Conservation (phyloP, 2,797 vertebrate genomes). For the Simalia tracyae region DNA sequence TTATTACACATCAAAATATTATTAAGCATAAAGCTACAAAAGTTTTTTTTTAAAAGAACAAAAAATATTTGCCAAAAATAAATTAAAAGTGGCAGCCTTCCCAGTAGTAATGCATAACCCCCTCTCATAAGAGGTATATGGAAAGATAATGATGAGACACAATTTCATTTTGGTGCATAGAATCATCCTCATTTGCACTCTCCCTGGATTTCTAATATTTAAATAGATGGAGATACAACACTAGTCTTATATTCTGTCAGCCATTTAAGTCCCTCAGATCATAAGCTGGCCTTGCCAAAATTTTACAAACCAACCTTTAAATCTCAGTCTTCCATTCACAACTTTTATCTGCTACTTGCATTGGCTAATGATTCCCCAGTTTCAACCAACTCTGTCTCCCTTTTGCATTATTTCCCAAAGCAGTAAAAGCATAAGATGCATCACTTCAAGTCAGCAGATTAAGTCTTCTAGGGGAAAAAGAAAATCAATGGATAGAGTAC, state of each 20-base stretch:
- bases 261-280: neutral
- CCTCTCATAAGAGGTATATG: neutral
- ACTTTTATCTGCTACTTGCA: neutral
- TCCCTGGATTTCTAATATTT: neutral
- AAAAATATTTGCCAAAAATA: conserved; percentile 50
- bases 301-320: neutral
- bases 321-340: neutral
- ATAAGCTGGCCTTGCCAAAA: neutral
- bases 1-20: neutral
- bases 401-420: neutral
- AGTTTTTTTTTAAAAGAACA: conserved; percentile 29
- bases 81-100: conserved; percentile 45
- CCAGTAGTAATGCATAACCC: neutral
- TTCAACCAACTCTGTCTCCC: neutral
- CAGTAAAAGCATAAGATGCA: neutral
- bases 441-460: neutral
- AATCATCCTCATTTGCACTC: neutral
- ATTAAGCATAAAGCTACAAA: conserved; percentile 64
- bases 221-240: neutral
- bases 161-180: neutral
- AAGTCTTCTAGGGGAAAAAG: neutral
- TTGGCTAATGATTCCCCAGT: neutral
- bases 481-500: neutral
- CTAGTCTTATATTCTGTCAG: too few species aligned
- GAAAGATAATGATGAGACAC: neutral